Base-by-base conservation (phyloP, 2,113 vertebrate genomes). In the Oxyruncus cristatus region DNA sequence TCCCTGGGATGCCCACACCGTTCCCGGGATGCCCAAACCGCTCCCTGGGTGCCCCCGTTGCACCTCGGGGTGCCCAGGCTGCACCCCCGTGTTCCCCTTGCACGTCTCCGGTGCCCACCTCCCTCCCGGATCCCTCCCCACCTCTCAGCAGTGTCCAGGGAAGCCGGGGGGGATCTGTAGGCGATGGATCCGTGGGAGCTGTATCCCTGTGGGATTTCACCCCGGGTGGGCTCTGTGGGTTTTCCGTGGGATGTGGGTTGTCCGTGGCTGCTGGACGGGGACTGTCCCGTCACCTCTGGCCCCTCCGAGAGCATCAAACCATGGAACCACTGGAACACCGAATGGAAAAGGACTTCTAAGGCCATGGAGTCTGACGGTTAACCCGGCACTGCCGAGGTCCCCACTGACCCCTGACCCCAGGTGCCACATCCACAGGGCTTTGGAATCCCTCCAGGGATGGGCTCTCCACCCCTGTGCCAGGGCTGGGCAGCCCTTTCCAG, bases 211-310 rank as follows among this genome's bases (percentile, higher is more conserved):
- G 11, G 62, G 76, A 9, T 50, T 55, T 47, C 62, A 56, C 55
- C 24, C 39, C 2, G n/a, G 10, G 3, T 24, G 63, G 2, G 3
- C 3, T 23, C 61, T 8, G 5, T 2, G 42, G 9, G 2, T 56
- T 87, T 84, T 17, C 42, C 53, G 5, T 0, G 11, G 42, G 7
- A 11, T 41, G 41, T 7, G 42, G 21, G 14, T 11, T 14, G 5
- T 20, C 47, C 18, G 1, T 1, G 27, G 53, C 70, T 2, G 4
- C 74, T 1, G 4, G 67, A n/a, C 28, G 1, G 2, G 21, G n/a
- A 35, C 11, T 3, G 10, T 22, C 11, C 2, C 20, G 3, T 8
- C 3, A 0, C 0, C 7, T 27, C 56, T 11, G 3, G 0, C 37
- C 19, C 30, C 41, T 49, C 17, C n/a, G 2, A 22, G 66, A 70